These are phyloP conservation scores for Anastrepha obliqua DNA, from an alignment of 1,140 invertebrate species.

Conservation along the genomic window DNA sequence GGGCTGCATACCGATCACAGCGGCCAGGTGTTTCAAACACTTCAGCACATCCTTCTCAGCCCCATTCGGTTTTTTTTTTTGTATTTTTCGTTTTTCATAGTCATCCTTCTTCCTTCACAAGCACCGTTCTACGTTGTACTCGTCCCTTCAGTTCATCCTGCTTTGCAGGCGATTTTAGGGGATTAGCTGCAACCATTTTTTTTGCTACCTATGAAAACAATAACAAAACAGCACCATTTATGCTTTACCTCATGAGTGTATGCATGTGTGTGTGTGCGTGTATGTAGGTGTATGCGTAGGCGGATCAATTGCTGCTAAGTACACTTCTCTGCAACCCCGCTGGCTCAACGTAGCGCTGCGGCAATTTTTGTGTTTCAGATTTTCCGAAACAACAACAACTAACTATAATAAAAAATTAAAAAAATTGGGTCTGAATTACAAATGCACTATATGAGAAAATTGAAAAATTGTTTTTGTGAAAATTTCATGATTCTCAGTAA, in stretches of 20 bases:
- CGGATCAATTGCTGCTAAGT: conserved; percentile 52
- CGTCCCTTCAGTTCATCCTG: conserved; percentile 37
- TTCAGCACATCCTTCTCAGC: conserved; percentile 35
- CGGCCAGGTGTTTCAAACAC: conserved; percentile 47
- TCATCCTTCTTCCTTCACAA: background rate
- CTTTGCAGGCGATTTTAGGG: conserved; percentile 48
- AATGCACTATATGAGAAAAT: conserved; percentile 35
- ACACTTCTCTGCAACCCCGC: conserved; percentile 32
- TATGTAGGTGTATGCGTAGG: conserved; percentile 33
- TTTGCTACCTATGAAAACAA: background rate
- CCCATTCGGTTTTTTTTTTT: background rate
- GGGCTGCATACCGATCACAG: conserved; percentile 26
- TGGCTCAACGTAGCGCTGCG: background rate
- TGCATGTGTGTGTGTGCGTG: background rate
- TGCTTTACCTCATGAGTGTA: background rate
- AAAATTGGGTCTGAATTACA: background rate
- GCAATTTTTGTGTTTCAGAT: background rate
- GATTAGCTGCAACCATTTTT: conserved; percentile 26
- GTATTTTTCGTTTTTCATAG: background rate
- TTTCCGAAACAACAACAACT: background rate
- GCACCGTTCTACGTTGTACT: background rate
- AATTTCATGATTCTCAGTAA: conserved; percentile 49
- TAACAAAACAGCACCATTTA: background rate
- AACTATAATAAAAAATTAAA: background rate
- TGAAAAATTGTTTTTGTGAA: conserved; percentile 46